A percentile compares a stretch with the other conserved stretches of the same genome.
Conservation (phyloP, 30 jellyfish, hydroid and myxozoan species). For the Pseudorhiza aurosa region DNA sequence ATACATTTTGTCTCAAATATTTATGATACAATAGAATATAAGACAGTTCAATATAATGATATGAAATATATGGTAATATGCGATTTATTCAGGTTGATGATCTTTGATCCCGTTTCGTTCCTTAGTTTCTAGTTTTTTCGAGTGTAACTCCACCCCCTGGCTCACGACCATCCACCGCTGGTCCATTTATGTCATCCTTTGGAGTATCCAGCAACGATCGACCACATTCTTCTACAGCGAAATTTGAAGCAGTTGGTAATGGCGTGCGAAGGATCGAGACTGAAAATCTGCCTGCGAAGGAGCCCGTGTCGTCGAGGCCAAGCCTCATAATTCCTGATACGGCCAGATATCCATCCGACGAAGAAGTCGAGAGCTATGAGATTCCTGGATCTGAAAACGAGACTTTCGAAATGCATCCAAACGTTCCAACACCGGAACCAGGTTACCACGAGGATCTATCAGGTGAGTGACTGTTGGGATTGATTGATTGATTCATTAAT, state of each 20-base stretch:
- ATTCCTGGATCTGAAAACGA: neutral
- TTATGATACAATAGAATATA: no score
- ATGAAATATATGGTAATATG: no score
- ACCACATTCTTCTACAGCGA: slow-evolving; percentile 32
- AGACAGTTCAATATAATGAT: no score
- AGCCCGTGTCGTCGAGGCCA: neutral
- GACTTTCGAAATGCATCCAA: slow-evolving; percentile 27
- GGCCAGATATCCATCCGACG: neutral
- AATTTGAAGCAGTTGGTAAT: neutral
- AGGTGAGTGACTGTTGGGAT: no score
- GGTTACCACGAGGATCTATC: neutral
- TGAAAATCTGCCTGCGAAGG: neutral
- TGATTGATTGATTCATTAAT: no score
- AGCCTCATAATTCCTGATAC: slow-evolving; percentile 11
- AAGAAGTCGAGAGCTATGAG: neutral
- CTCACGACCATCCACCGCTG: slow-evolving; percentile 34
- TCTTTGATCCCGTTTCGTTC: no score
- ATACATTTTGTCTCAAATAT: no score
- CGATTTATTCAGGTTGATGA: no score
- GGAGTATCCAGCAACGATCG: neutral
- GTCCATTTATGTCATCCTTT: neutral
- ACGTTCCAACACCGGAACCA: slow-evolving; percentile 55
- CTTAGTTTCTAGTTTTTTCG: slow-evolving; percentile 14
- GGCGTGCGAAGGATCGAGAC: neutral
- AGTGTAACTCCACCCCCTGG: slow-evolving; percentile 16